Evolutionary conservation across 2,888 invertebrate species (phyloP).

Genomic region (Hirudinaria manillensis): DNA sequence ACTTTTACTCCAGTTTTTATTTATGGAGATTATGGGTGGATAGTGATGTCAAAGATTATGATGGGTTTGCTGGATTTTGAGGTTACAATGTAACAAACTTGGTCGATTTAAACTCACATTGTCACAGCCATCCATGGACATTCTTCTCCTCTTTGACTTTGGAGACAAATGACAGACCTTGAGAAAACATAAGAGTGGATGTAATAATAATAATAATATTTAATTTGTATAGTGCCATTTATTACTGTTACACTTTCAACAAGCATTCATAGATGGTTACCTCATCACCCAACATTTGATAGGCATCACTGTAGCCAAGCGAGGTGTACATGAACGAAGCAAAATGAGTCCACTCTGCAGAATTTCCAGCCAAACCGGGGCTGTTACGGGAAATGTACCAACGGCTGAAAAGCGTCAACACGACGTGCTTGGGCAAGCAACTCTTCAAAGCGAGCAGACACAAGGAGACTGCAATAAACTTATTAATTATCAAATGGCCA

Average conservation of each 20-base stretch:
- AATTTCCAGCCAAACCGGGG: constrained; percentile 61
- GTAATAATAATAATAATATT: constrained; percentile 33
- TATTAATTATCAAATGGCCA: constrained; percentile 21
- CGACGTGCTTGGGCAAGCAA: constrained; percentile 69
- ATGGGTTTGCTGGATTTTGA: no score
- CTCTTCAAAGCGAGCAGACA: constrained; percentile 69
- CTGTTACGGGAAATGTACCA: constrained; percentile 86
- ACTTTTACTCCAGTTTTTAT: no score
- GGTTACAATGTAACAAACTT: neutral
- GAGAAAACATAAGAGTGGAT: neutral
- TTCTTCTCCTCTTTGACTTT: constrained; percentile 68
- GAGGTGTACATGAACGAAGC: neutral
- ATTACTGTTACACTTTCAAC: no score
- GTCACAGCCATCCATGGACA: constrained; percentile 70
- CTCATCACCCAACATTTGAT: constrained; percentile 45
- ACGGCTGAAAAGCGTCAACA: constrained; percentile 68
- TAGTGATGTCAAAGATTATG: no score
- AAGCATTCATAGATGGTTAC: constrained; percentile 43
- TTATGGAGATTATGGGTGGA: no score
- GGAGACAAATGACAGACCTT: constrained; percentile 55
- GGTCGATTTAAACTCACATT: constrained; percentile 54
- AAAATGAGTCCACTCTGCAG: constrained; percentile 44
- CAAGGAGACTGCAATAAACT: constrained; percentile 59
- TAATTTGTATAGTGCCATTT: no score
- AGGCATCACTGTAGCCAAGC: neutral